These are phyloP conservation scores for Centruroides vittatus DNA, from an alignment of 1,140 invertebrate genomes.

Conservation along the genomic window DNA sequence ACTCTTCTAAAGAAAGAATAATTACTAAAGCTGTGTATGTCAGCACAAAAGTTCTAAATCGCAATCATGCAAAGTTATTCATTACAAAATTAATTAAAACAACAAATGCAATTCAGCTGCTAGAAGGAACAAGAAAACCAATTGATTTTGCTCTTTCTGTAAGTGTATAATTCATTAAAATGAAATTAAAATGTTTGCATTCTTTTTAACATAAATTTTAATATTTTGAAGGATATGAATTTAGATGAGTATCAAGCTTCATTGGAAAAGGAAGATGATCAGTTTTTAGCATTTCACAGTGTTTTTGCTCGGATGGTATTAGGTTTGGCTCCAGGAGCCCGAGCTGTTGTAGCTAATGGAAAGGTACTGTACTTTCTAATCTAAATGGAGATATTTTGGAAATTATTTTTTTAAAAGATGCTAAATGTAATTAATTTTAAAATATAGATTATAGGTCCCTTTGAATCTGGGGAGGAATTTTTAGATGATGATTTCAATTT, in stretches of 20 bases:
- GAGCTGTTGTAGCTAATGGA: constrained; percentile 77
- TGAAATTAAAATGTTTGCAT: no score
- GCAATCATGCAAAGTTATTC: constrained; percentile 44
- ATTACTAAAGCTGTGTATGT: constrained; percentile 31
- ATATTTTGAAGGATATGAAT: constrained; percentile 24
- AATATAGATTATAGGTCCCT: constrained; percentile 51
- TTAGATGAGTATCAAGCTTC: constrained; percentile 18
- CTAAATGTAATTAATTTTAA: background rate
- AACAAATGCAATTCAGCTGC: constrained; percentile 30
- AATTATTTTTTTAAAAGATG: background rate
- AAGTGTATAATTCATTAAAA: constrained; percentile 22
- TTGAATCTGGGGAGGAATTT: constrained; percentile 60
- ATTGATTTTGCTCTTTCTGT: constrained; percentile 27
- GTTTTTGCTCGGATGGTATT: constrained; percentile 37
- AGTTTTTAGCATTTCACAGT: constrained; percentile 25
- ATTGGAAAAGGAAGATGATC: constrained; percentile 14
- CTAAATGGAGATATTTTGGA: background rate
- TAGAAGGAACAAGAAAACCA: constrained; percentile 26
- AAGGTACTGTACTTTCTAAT: constrained; percentile 36
- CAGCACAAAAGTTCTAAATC: constrained; percentile 38
- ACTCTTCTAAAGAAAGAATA: background rate
- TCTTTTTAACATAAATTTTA: background rate
- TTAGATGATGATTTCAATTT: constrained; percentile 80
- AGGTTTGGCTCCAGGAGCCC: constrained; percentile 34
- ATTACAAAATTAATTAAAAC: constrained; percentile 50